A percentile compares a stretch with the other conserved stretches of the same genome.
These are phyloP conservation scores for Gallinago undulata DNA, from an alignment of 2,113 vertebrate species.

Conservation along the genomic window DNA sequence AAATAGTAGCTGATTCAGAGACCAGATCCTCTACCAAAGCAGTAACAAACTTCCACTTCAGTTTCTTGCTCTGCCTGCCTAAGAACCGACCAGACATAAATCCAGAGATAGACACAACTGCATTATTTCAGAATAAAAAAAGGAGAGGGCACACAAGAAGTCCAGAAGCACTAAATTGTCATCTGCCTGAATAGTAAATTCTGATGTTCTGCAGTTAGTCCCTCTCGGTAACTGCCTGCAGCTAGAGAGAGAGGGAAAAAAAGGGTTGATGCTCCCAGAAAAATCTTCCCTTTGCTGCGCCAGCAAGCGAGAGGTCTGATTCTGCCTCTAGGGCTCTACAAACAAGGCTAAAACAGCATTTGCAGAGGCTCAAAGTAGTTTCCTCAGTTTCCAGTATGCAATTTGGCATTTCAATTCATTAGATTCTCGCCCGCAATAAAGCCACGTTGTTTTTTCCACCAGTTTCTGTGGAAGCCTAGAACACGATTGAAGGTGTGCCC, in stretches of 20 bases:
- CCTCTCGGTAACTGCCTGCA: background rate
- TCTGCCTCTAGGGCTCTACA: background rate
- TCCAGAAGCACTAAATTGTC: background rate
- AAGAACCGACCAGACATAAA: background rate
- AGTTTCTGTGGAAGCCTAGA: accelerated
- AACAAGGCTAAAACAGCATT: background rate
- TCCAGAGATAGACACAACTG: background rate
- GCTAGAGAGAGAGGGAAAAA: background rate
- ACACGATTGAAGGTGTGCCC: background rate
- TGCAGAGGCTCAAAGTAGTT: background rate
- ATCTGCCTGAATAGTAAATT: background rate
- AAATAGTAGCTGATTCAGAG: background rate
- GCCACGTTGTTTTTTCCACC: background rate
- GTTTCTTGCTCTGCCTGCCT: background rate
- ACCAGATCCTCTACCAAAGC: background rate
- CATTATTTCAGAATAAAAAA: background rate
- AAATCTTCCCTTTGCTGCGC: background rate
- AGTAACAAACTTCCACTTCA: background rate
- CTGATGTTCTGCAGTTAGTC: background rate
- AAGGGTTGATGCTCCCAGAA: background rate
- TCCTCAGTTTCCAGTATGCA: background rate
- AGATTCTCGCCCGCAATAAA: background rate
- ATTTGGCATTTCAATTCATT: background rate
- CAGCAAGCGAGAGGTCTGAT: background rate
- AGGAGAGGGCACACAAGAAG: background rate